phyloP scores from a whole-genome alignment of 23 tunicate species.

The Trididemnum miniatum region DNA sequence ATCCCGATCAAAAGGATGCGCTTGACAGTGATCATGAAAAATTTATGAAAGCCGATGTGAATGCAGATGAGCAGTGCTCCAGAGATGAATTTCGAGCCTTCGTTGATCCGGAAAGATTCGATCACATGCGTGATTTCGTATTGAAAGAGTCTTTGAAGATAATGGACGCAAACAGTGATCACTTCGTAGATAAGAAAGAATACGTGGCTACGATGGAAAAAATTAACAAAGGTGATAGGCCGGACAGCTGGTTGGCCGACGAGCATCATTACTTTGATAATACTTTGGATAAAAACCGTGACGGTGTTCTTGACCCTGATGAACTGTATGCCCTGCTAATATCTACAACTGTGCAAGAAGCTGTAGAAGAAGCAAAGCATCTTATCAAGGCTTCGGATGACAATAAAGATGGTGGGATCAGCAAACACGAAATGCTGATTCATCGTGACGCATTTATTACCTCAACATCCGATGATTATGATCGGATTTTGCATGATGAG shows the following conservation, averaged over 20 bases:
- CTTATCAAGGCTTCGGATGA: slow-evolving; percentile 60
- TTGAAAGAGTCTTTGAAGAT: slow-evolving; percentile 66
- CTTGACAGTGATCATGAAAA: slow-evolving; percentile 59
- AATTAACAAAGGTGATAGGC: slow-evolving; percentile 34
- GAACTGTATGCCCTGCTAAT: slow-evolving; percentile 83
- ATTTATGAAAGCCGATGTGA: slow-evolving; percentile 57
- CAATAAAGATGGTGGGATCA: slow-evolving; percentile 57
- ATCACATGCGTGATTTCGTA: slow-evolving; percentile 82
- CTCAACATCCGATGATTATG: slow-evolving; percentile 85
- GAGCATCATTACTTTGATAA: slow-evolving; percentile 67
- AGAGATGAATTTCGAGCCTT: slow-evolving; percentile 78
- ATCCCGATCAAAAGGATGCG: slow-evolving; percentile 45
- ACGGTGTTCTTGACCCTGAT: slow-evolving; percentile 61
- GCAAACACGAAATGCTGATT: slow-evolving; percentile 72
- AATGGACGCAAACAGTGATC: slow-evolving; percentile 84
- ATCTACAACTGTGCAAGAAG: slow-evolving; percentile 69
- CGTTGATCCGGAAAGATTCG: slow-evolving; percentile 86
- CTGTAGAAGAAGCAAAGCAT: slow-evolving; percentile 89
- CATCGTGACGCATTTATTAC: slow-evolving; percentile 86
- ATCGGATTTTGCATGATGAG: no score
- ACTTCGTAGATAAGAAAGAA: slow-evolving; percentile 61
- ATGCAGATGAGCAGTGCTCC: slow-evolving; percentile 35
- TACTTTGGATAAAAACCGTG: slow-evolving; percentile 60
- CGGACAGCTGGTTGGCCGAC: slow-evolving; percentile 16
- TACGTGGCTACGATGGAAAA: slow-evolving; percentile 65